Evolutionary conservation across 2,888 invertebrate genomes (phyloP), one percentile per base, ranked within the genome.

Genomic region (Leptogaster cylindrica): DNA sequence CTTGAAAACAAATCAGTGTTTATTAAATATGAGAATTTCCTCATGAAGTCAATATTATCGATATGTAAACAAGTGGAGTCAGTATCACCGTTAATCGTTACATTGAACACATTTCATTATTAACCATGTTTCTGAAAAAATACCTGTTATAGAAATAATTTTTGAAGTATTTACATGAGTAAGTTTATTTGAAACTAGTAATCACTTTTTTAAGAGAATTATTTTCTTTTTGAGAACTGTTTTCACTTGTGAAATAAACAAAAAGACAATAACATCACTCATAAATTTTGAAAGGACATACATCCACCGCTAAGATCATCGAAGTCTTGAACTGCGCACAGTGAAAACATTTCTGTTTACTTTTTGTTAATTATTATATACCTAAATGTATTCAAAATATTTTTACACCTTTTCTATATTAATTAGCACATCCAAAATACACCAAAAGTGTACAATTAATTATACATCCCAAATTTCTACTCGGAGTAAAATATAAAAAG

Each of bases 391-490:
- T 31, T 27, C 31, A 52, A 31, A 52, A 16, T 18, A 16, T 52
- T 52, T 52, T 52, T 52, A 52, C 52, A 52, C 52, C n/a, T 52
- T 52, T 28, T 50, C 27, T 5, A 50, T 27, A 50, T 50, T 36
- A 52, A 31, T 27, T 28, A 50, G 50, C 50, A 50, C 50, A 25
- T 28, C 10, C 16, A 7, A 50, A 25, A 2, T 50, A 27, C 50
- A 28, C 23, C 4, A 16, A 27, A 25, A 50, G 50, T 50, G 50
- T 50, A 50, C 25, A 50, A 28, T 50, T 50, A 27, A 50, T 27
- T 50, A 50, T 27, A 27, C n/a, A 50, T 50, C 50, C 27, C 31
- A 8, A 8, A 5, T 31, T 27, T 50, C 27, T 50, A 25, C 16
- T 51, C 16, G 1, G 28, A 51, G 16, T 5, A 46, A 46, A 44